Conservation (phyloP, 1,140 invertebrate species). For the Leptoteleia sp. region DNA sequence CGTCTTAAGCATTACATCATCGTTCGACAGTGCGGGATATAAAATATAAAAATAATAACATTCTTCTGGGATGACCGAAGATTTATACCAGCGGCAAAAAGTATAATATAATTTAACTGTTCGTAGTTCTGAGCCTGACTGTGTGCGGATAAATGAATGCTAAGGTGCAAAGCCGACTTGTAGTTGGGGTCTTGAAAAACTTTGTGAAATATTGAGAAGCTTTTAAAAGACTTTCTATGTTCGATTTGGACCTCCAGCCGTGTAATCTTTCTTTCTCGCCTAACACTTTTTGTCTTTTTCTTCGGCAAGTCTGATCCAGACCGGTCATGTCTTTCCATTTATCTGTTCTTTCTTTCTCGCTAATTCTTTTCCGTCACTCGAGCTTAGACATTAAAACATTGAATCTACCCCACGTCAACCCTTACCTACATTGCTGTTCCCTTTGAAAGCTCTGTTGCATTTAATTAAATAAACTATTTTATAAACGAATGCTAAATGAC, state of each 20-base stretch:
- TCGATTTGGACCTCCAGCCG: slow-evolving; percentile 60
- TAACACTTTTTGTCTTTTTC: slow-evolving; percentile 38
- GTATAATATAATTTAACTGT: slow-evolving; percentile 29
- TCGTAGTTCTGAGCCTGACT: slow-evolving; percentile 23
- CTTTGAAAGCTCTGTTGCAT: too few relatives aligned
- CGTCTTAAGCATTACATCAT: too few relatives aligned
- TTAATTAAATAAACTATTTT: too few relatives aligned
- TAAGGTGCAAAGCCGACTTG: slow-evolving; percentile 67
- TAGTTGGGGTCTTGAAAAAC: slow-evolving; percentile 67
- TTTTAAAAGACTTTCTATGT: slow-evolving; percentile 76
- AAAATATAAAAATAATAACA: slow-evolving; percentile 7
- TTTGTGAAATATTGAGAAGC: slow-evolving; percentile 77
- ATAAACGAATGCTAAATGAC: too few relatives aligned
- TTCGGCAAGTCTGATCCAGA: slow-evolving; percentile 32
- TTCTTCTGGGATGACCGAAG: neutral
- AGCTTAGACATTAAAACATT: slow-evolving; percentile 12
- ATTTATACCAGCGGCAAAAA: slow-evolving; percentile 14
- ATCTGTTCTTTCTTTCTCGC: slow-evolving; percentile 23
- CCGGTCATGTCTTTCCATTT: slow-evolving; percentile 28
- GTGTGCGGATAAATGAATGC: slow-evolving; percentile 69
- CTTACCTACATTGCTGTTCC: too few relatives aligned
- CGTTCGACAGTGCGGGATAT: too few relatives aligned
- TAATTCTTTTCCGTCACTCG: slow-evolving; percentile 38
- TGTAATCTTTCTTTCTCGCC: slow-evolving; percentile 53
- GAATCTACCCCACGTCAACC: too few relatives aligned